These are phyloP conservation scores for Megalops atlanticus DNA, from an alignment of 2,113 vertebrate species.

Conservation along the genomic window DNA sequence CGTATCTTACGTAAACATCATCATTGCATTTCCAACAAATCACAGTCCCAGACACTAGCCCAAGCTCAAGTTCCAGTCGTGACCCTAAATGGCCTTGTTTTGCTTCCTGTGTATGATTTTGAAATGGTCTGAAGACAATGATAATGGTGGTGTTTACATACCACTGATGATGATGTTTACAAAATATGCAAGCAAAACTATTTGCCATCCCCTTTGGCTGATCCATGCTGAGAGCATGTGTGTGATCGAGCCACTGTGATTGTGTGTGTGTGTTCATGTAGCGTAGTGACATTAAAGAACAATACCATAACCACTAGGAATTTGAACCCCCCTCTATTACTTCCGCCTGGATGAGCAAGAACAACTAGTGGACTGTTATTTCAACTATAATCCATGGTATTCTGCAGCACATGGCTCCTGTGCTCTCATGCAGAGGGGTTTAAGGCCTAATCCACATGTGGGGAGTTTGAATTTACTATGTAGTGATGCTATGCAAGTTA, in stretches of 20 bases:
- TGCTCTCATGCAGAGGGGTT: slow-evolving; percentile 28
- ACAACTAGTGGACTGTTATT: slow-evolving; percentile 38
- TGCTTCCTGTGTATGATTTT: neutral
- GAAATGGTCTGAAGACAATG: neutral
- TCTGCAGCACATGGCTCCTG: slow-evolving; percentile 13
- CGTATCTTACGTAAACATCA: neutral
- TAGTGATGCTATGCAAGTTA: slow-evolving; percentile 23
- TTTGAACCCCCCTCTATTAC: slow-evolving; percentile 31
- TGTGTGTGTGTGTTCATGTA: slow-evolving; percentile 3
- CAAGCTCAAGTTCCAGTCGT: neutral
- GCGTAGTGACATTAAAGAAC: no score
- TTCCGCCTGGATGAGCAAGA: slow-evolving; percentile 35
- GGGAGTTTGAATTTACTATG: neutral
- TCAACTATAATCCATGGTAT: neutral
- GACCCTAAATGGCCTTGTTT: neutral
- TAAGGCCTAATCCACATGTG: slow-evolving; percentile 18
- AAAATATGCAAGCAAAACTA: neutral
- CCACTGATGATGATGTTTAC: neutral
- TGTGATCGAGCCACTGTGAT: neutral
- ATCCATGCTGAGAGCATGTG: neutral
- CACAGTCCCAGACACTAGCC: neutral
- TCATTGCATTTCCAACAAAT: neutral
- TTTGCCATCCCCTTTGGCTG: no score
- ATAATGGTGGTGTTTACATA: no score
- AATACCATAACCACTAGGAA: slow-evolving; percentile 29